Base-by-base conservation (phyloP, 2,888 invertebrate species). In the Troglohyphantes excavatus region DNA sequence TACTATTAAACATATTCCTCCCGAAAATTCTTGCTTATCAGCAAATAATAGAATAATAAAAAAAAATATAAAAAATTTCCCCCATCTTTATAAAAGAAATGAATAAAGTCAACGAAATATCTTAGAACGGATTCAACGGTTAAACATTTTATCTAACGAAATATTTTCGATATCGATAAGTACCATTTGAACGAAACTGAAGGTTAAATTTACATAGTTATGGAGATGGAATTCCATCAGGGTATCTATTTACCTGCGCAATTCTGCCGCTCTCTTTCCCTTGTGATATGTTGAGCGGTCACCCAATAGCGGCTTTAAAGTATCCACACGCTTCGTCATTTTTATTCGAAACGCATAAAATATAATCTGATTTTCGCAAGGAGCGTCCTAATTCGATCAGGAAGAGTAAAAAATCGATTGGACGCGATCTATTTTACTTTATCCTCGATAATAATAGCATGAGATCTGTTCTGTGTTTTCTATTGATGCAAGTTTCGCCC, bases 321-420 rank as follows among this genome's bases (percentile, higher is more conserved):
- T 53, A 53, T 53, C 53, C n/a, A 6, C 17, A 53, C 53, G 7
- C 13, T 13, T 13, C 26, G 23, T 65, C 39, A 6, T 53, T 59
- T 39, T 27, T 23, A 75, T 59, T 75, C 43, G 59, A 65, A 23
- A 65, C 65, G 11, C 26, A 65, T 19, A 65, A 65, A 23, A 26
- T 65, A 6, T 65, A 65, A 65, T 65, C 26, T 65, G 11, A 65
- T 65, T 65, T 65, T 23, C 1, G 65, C 13, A 65, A 27, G 26
- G 65, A 23, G 19, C 26, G 65, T 65, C 65, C 9, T 65, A 65
- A 65, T 65, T 65, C 65, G 11, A 27, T 65, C 27, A 19, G 26
- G 65, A 65, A 23, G 26, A 23, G 26, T 23, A 65, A 65, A 23
- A 27, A 65, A 65, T 23, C 65, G 26, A 65, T 65, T 13, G 65